Base-by-base conservation (phyloP, 2,888 invertebrate species). In the Cylloceria caligata region DNA sequence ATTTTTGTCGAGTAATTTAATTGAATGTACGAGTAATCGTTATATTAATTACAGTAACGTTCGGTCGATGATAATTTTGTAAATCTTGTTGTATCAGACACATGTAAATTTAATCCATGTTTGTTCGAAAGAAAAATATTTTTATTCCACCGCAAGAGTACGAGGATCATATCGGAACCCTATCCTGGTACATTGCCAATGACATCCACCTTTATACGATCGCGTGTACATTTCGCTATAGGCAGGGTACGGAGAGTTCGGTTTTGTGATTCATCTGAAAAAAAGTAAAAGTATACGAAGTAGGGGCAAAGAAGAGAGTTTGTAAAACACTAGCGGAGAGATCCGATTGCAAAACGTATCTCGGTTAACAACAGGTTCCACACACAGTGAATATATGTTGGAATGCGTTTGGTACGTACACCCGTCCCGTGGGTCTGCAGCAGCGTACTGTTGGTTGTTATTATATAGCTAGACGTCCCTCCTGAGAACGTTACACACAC, bases 321-420 rank as follows among this genome's bases (percentile, higher is more conserved):
- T 76, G 62, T 76, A 69, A 69, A 76, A 69, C 69, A 69, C 45
- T 55, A n/a, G 64, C 21, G 52, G 71, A 55, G 42, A 71, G 52
- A 71, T 78, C 55, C 55, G 65, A 72, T 78, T 78, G 71, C 71
- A 65, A 78, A 72, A 45, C 64, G 71, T 78, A 71, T 71, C 71
- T 71, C 76, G 69, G 76, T 69, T 69, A 77, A 69, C 69, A 69
- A 69, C 69, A 60, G 76, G 69, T 77, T 69, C 68, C 60, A 39
- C 62, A 52, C 55, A 52, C 36, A 21, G 36, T 16, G 57, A 42
- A 57, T 57, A n/a, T n/a, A 24, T 19, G 57, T 42, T 57, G 42
- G 71, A 57, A 57, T 71, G 57, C 71, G 71, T 71, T 71, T 57
- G 55, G 71, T 57, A 52, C 45, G 21, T 39, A 57, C 71, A 42